Base-by-base conservation (phyloP, 2,113 vertebrate genomes). In the Actenoides hombroni region DNA sequence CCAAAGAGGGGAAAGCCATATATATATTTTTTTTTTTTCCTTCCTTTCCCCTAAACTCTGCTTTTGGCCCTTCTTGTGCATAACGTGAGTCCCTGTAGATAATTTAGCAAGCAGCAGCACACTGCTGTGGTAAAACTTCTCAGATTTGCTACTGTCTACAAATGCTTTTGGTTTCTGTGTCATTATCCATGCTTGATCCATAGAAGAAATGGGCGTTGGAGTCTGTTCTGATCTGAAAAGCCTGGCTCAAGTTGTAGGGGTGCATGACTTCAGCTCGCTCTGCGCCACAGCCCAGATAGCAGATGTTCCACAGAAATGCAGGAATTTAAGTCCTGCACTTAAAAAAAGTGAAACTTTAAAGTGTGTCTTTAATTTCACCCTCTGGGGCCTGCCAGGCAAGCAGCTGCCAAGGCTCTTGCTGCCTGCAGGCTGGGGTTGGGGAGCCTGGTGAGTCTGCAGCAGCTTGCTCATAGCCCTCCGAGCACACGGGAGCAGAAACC, bases 291-390 rank as follows among this genome's bases (percentile, higher is more conserved):
- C 51, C 42, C 81, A 60, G 26, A 84, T 65, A 53, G 56, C 74
- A 91, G 69, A 75, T 87, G 68, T 91, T 89, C 70, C 70, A 35
- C 16, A 54, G 71, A 85, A 91, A 75, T 56, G 70, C 65, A 75
- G 1, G 3, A 29, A 77, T 88, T 57, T 48, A 86, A 90, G 28
- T 81, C n/a, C 59, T 29, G 23, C 35, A 23, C 26, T 88, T 8
- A 29, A 81, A 90, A 79, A 60, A 73, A 61, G 24, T 8, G 33
- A 33, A 84, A 82, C 37, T 92, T 71, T 79, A 64, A 94, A 75
- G 74, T 29, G 2, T 76, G 61, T 82, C 89, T 93, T 94, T 92
- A 89, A 73, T 97, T 97, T 95, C 89, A 89, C 39, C 48, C 83
- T 89, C 56, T 83, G 91, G 39, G 84, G 21, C 63, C 59, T 78